Conservation (phyloP, 2,797 vertebrate species). For the Eutrigla gurnardus region DNA sequence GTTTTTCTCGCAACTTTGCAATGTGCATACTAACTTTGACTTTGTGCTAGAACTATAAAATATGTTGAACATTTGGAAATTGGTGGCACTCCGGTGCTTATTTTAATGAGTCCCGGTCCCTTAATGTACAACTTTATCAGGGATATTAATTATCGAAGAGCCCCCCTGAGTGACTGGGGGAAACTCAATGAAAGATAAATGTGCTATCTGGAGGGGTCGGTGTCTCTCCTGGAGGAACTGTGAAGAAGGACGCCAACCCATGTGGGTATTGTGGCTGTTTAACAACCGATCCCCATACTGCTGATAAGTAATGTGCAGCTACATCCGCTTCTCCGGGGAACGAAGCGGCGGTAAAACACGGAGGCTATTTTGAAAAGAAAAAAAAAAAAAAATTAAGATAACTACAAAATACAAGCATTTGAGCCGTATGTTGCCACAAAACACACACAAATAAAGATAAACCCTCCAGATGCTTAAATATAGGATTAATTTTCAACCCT, state of each 20-base stretch:
- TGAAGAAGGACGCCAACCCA: background rate
- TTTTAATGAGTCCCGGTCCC: slow-evolving; percentile 9
- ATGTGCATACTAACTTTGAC: background rate
- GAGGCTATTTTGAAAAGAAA: background rate
- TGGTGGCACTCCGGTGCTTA: background rate
- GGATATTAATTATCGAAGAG: background rate
- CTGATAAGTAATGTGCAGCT: background rate
- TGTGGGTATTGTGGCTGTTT: background rate
- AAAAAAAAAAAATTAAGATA: background rate
- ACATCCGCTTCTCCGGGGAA: background rate
- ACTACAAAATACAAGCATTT: background rate
- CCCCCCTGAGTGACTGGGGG: background rate
- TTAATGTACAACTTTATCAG: background rate
- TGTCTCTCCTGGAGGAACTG: background rate
- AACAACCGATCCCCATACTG: background rate
- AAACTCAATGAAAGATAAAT: background rate
- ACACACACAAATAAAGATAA: too few relatives aligned
- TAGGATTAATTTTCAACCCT: background rate
- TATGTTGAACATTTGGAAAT: background rate
- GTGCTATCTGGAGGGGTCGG: background rate
- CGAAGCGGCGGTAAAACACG: background rate
- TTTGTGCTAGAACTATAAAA: background rate
- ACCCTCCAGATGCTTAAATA: too few relatives aligned
- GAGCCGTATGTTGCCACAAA: background rate
- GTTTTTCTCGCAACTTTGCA: slow-evolving; percentile 12